phyloP scores from a whole-genome alignment of 2,113 vertebrate species.

The Oplegnathus fasciatus region DNA sequence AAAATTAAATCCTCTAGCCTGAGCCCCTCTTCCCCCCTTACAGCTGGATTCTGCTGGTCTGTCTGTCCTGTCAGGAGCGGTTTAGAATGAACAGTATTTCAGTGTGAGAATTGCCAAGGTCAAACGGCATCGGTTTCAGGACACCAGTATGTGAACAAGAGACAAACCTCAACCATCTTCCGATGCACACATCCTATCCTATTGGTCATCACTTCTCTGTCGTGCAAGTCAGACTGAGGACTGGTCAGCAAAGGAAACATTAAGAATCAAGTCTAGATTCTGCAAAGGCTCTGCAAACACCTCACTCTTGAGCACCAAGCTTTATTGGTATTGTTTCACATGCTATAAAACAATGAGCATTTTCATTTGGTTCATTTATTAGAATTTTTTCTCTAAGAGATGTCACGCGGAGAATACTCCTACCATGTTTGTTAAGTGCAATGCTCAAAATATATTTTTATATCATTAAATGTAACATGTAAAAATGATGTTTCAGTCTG shows the following conservation, averaged over 20 bases:
- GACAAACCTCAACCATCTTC: constrained; percentile 72
- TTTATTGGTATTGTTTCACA: neutral
- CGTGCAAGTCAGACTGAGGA: neutral
- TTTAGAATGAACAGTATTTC: constrained; percentile 48
- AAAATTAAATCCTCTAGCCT: neutral
- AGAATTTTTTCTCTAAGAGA: no score
- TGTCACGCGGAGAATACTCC: no score
- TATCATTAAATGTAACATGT: no score
- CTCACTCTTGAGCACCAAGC: neutral
- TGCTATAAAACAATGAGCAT: neutral
- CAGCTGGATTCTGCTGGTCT: neutral
- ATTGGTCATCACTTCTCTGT: constrained; percentile 62
- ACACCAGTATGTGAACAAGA: constrained; percentile 58
- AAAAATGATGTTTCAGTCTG: no score
- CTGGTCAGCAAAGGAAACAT: neutral
- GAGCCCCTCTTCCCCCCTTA: neutral
- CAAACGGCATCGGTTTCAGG: constrained; percentile 50
- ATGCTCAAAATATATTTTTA: no score
- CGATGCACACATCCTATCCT: constrained; percentile 50
- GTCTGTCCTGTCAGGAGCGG: neutral
- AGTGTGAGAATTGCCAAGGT: constrained; percentile 59
- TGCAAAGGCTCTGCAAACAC: neutral
- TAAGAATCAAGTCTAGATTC: neutral
- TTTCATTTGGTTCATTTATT: neutral
- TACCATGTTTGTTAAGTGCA: no score